Percentiles rank a stretch among this genome's conserved stretches.
phyloP scores from a whole-genome alignment of 1,140 invertebrate species.

The Drosophila persimilis region DNA sequence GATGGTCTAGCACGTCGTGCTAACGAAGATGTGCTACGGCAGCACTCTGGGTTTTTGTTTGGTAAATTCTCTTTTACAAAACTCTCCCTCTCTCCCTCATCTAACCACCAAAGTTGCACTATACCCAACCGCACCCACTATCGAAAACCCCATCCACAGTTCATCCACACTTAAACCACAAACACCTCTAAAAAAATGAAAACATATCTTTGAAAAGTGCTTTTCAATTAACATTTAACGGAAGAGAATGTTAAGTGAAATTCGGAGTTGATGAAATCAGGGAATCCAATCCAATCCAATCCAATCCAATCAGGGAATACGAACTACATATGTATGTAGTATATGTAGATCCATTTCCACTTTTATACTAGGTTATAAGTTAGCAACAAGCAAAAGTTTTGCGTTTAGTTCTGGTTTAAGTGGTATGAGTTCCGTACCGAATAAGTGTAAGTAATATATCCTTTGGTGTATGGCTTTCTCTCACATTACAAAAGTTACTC shows the following conservation, averaged over 20 bases:
- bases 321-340: background rate
- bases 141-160: constrained; percentile 8
- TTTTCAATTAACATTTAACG: constrained; percentile 41
- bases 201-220: constrained; percentile 19
- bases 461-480: constrained; percentile 68
- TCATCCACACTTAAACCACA: constrained; percentile 23
- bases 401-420: constrained; percentile 29
- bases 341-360: no score
- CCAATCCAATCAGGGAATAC: constrained; percentile 1
- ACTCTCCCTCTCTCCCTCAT: constrained; percentile 37
- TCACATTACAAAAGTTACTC: constrained; percentile 29
- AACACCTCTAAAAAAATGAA: constrained; percentile 15
- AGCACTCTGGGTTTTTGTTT: constrained; percentile 83
- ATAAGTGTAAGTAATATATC: constrained; percentile 55
- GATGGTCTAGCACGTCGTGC: constrained; percentile 85
- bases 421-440: constrained; percentile 10
- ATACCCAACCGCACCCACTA: constrained; percentile 14
- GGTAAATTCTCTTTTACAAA: constrained; percentile 81
- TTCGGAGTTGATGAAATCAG: constrained; percentile 74
- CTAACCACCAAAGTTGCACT: constrained; percentile 38
- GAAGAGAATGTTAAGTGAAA: constrained; percentile 66
- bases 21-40: constrained; percentile 83
- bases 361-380: constrained; percentile 33
- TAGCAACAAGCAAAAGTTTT: constrained; percentile 31
- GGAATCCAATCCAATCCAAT: constrained; percentile 4